Evolutionary conservation across 1,140 invertebrate genomes (phyloP).

Genomic region (Pseudomyrmex dendroicus): DNA sequence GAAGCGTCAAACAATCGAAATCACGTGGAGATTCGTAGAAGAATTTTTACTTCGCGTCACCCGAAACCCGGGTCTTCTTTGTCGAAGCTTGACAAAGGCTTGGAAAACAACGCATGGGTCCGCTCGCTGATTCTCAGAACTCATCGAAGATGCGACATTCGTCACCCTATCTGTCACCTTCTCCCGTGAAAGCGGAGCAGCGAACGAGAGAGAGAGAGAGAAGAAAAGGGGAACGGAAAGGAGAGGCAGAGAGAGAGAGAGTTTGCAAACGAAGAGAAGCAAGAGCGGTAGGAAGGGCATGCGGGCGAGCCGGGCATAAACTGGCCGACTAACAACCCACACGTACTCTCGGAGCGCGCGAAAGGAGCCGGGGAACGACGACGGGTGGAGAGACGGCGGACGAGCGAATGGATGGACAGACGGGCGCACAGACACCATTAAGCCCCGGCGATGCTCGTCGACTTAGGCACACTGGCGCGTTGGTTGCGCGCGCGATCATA

Average conservation of each 20-base stretch:
- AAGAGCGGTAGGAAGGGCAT: conserved; percentile 75
- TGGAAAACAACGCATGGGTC: background rate
- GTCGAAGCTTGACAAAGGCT: too few species aligned
- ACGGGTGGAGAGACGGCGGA: conserved; percentile 65
- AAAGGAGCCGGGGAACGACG: conserved; percentile 54
- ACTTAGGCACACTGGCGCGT: conserved; percentile 67
- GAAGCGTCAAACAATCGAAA: too few species aligned
- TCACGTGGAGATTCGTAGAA: too few species aligned
- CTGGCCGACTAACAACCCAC: conserved; percentile 82
- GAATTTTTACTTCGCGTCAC: too few species aligned
- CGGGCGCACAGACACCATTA: conserved; percentile 80
- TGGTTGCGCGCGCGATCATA: conserved; percentile 65
- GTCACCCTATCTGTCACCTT: conserved; percentile 11
- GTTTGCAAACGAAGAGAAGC: conserved; percentile 67
- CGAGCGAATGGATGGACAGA: conserved; percentile 69
- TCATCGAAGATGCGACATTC: background rate
- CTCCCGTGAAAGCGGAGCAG: conserved; percentile 37
- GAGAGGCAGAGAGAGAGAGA: background rate
- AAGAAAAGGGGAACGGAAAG: conserved; percentile 6
- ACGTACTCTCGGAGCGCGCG: conserved; percentile 68
- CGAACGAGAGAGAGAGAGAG: background rate
- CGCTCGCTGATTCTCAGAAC: conserved; percentile 1
- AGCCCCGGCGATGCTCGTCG: conserved; percentile 58
- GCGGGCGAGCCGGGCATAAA: conserved; percentile 78
- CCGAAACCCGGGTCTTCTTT: too few species aligned